These are phyloP conservation scores for Merodon equestris DNA, from an alignment of 2,888 invertebrate genomes.

Conservation along the genomic window DNA sequence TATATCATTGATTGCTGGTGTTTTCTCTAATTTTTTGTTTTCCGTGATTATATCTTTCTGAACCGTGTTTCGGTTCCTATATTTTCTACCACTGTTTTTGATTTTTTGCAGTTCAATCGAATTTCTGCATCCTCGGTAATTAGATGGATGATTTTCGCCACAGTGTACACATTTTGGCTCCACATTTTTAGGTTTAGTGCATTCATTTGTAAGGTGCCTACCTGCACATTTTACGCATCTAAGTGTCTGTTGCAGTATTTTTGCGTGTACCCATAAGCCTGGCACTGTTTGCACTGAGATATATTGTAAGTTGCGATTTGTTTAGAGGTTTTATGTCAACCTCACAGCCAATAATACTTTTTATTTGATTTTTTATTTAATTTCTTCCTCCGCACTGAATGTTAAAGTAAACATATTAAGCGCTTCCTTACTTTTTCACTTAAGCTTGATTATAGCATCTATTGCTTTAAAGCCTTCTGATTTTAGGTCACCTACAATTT, in stretches of 20 bases:
- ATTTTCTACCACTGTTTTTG: neutral
- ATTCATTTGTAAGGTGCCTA: neutral
- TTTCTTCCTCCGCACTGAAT: too few species aligned
- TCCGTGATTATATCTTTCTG: neutral
- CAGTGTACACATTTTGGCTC: neutral
- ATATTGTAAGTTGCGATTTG: too few species aligned
- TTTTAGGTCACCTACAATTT: neutral
- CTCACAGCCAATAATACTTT: too few species aligned
- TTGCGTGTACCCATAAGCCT: too few species aligned
- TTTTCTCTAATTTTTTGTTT: too few species aligned
- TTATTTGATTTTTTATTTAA: too few species aligned
- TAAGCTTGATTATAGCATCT: neutral
- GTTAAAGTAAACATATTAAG: neutral
- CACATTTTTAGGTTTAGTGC: constrained; percentile 1
- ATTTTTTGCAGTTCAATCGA: constrained; percentile 31
- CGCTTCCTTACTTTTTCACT: neutral
- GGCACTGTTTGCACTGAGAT: too few species aligned
- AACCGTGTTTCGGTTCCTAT: neutral
- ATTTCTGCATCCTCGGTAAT: constrained; percentile 4
- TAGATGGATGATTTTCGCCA: constrained; percentile 2
- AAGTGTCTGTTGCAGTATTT: too few species aligned
- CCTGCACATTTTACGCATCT: too few species aligned
- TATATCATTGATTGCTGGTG: too few species aligned
- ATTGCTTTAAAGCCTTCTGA: neutral
- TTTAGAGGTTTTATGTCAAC: too few species aligned